Conservation (phyloP, 2,888 invertebrate genomes). For the Eristalis tenax region DNA sequence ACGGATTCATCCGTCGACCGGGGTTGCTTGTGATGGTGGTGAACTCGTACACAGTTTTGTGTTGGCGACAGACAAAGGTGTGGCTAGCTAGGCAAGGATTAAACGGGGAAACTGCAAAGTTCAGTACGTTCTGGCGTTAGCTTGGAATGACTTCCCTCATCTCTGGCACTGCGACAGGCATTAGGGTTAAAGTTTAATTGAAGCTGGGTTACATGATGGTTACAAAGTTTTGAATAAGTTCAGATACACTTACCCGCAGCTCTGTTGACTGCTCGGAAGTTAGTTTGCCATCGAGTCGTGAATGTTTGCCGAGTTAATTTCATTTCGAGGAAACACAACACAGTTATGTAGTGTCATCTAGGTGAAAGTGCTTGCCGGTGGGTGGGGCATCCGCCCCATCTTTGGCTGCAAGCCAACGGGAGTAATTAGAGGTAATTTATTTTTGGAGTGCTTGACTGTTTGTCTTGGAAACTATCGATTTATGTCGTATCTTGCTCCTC, state of each 20-base stretch:
- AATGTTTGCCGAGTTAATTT: constrained; percentile 22
- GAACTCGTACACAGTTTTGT: neutral
- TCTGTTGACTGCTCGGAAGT: constrained; percentile 47
- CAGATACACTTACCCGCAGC: constrained; percentile 22
- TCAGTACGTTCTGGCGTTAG: constrained; percentile 56
- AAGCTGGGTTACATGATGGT: constrained; percentile 58
- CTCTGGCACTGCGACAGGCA: constrained; percentile 4
- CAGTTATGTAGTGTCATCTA: constrained; percentile 35
- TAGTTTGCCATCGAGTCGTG: constrained; percentile 7
- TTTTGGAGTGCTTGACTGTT: neutral
- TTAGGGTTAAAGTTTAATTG: constrained; percentile 64
- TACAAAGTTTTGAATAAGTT: constrained; percentile 52
- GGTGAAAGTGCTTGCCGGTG: neutral
- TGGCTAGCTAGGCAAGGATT: constrained; percentile 39
- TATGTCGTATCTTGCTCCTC: neutral
- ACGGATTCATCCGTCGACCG: neutral
- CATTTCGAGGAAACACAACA: constrained; percentile 21
- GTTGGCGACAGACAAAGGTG: neutral
- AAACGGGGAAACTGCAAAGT: constrained; percentile 39
- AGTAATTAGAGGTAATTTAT: constrained; percentile 27
- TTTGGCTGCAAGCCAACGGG: constrained; percentile 29
- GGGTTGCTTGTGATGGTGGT: neutral
- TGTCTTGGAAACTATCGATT: neutral
- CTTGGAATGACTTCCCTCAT: constrained; percentile 43
- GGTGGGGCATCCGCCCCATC: neutral